Base-by-base conservation (phyloP, 2,113 vertebrate genomes). In the Anoplopoma fimbria region DNA sequence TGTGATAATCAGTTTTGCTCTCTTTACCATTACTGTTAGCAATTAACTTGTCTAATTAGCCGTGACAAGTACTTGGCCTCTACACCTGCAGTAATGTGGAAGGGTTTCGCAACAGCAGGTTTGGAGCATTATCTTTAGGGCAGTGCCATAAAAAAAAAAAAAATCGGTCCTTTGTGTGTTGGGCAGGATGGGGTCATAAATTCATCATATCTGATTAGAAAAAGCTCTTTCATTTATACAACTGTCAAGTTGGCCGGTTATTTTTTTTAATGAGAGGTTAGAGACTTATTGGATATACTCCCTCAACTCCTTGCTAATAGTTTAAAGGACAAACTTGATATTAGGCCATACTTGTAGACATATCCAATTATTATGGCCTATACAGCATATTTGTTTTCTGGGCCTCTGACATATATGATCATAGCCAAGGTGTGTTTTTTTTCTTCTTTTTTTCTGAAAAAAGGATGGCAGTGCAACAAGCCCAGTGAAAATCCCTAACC, bases 401-500 rank as follows among this genome's bases (percentile, higher is more conserved):
- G n/a, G 40, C 31, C 25, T 42, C 23, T 19, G 33, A 57, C 34
- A 34, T 5, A 34, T 31, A 47, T 36, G 13, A 67, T 45, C 21
- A 10, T 14, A 31, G 38, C 38, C 15, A 5, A 8, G n/a, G n/a
- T n/a, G n/a, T n/a, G n/a, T n/a, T n/a, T n/a, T n/a, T n/a, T n/a
- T n/a, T n/a, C n/a, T n/a, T n/a, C n/a, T n/a, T n/a, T n/a, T n/a
- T n/a, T n/a, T n/a, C n/a, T 68, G 21, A 81, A 60, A 75, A 65
- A 83, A 0, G 2, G 45, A 77, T 75, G 70, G 60, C 65, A 73
- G 64, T 4, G 70, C 72, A 25, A 51, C 29, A 21, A 82, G 21
- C 75, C 13, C 23, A 65, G 76, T 82, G 29, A 87, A 79, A 69
- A 79, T 75, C 60, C 69, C 60, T 14, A 77, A 83, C 62, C 64